Evolutionary conservation across 1,140 invertebrate species (phyloP), one percentile per base, ranked within the genome.

Genomic region (Proctacanthus coquilletti): DNA sequence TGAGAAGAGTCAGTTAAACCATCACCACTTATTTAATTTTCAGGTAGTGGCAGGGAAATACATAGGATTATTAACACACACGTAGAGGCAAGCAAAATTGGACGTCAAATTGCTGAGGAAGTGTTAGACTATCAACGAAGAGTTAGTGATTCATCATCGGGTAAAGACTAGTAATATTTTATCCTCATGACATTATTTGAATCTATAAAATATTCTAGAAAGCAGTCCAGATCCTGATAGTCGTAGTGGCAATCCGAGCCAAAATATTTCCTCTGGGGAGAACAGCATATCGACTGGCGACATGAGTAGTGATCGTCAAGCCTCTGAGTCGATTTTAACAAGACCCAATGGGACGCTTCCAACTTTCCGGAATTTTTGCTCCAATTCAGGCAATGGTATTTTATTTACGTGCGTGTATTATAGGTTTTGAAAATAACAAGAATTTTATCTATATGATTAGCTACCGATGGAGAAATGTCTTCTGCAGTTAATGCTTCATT

Each of bases 11-110:
- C n/a, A n/a, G n/a, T n/a, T n/a, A n/a, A n/a, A n/a, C n/a, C n/a
- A n/a, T 25, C 6, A 8, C 6, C 6, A 25, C 29, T 5, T 15
- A 13, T 13, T 4, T 5, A 30, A 30, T 39, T 47, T 41, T 10
- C 40, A 58, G 56, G 45, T 14, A 57, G 57, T 23, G 66, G 66
- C 34, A 61, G 67, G 34, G 76, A 77, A 31, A 73, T 82, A 54
- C 72, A 80, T 45, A 62, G 67, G 37, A 57, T 81, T 42, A 80
- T 83, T 45, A 75, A 70, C 46, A 75, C 69, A 27, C 77, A 81
- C 43, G 68, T 83, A 27, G 80, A 84, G 56, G 78, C 77, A 35
- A 79, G 77, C 55, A 83, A 83, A 63, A 84, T 84, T 44, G 82
- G 82, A 18, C 65, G 74, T 18, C 72, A 80, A 51, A 81, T 84